A percentile compares a stretch with the other conserved stretches of the same genome.
Evolutionary conservation across 30 jellyfish, hydroid and myxozoan genomes (phyloP).

Genomic region (Cassiopea xamachana): DNA sequence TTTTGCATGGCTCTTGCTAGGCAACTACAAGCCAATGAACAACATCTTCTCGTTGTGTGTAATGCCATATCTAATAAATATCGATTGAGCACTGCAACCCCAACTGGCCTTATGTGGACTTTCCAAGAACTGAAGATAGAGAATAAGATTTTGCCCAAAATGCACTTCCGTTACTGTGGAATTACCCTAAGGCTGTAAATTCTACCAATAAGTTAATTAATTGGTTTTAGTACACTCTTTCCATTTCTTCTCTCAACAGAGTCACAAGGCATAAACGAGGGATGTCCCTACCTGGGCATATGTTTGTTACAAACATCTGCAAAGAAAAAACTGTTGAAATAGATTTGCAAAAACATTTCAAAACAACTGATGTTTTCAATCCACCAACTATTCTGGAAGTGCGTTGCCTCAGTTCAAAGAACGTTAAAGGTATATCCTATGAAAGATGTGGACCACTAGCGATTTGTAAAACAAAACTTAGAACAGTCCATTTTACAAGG

Average conservation of each 20-base stretch:
- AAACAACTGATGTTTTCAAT: conserved; percentile 42
- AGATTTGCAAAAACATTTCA: conserved; percentile 46
- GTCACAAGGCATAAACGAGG: background rate
- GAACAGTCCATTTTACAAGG: conserved; percentile 55
- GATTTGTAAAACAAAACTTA: conserved; percentile 27
- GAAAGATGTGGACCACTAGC: conserved; percentile 31
- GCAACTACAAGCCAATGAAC: no score
- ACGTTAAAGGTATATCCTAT: background rate
- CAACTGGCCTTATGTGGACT: no score
- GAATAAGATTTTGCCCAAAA: no score
- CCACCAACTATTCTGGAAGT: conserved; percentile 30
- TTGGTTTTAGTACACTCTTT: background rate
- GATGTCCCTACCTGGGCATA: background rate
- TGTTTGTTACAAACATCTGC: conserved; percentile 40
- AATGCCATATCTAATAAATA: no score
- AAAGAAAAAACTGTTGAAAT: conserved; percentile 25
- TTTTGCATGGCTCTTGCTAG: no score
- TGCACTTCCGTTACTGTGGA: no score
- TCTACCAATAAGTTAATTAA: no score
- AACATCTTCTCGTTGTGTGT: no score
- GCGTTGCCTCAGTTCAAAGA: conserved; percentile 35
- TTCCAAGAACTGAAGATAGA: no score
- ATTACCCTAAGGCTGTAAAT: no score
- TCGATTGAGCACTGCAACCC: no score
- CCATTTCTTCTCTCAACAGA: background rate